phyloP scores from a whole-genome alignment of 2,888 invertebrate species.

The Sminthurinus aureus region DNA sequence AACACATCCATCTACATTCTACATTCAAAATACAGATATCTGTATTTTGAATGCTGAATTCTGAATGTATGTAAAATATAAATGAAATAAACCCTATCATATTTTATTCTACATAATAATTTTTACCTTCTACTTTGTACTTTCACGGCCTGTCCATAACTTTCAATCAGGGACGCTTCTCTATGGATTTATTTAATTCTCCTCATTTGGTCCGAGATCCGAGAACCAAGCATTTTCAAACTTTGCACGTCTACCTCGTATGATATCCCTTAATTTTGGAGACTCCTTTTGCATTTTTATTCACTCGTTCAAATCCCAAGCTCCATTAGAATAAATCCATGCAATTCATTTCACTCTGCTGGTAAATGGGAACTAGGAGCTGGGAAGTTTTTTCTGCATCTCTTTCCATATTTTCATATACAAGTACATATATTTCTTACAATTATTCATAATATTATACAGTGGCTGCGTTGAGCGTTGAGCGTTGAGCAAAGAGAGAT shows the following conservation, averaged over 20 bases:
- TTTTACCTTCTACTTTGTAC: not conserved
- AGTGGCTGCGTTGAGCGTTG: too few species aligned
- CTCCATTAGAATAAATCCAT: slow-evolving; percentile 16
- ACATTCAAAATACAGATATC: too few species aligned
- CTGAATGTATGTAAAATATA: not conserved
- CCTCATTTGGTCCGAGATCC: too few species aligned
- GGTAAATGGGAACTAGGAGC: too few species aligned
- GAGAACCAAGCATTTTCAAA: too few species aligned
- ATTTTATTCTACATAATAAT: slow-evolving; percentile 19
- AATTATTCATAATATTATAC: not conserved
- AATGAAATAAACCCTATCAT: slow-evolving; percentile 36
- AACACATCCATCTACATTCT: slow-evolving; percentile 25
- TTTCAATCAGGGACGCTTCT: slow-evolving; percentile 34
- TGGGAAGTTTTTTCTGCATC: not conserved
- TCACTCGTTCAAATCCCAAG: not conserved
- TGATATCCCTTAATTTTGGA: not conserved
- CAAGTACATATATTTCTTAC: too few species aligned
- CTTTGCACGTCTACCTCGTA: too few species aligned
- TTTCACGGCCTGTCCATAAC: slow-evolving; percentile 17
- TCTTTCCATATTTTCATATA: not conserved
- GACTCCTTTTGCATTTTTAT: not conserved
- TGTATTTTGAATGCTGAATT: not conserved
- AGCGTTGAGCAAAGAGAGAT: too few species aligned
- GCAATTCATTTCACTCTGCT: slow-evolving; percentile 5
- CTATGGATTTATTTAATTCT: too few species aligned